Conservation (phyloP, 1,140 invertebrate genomes). For the Mycetomoellerius zeteki region DNA sequence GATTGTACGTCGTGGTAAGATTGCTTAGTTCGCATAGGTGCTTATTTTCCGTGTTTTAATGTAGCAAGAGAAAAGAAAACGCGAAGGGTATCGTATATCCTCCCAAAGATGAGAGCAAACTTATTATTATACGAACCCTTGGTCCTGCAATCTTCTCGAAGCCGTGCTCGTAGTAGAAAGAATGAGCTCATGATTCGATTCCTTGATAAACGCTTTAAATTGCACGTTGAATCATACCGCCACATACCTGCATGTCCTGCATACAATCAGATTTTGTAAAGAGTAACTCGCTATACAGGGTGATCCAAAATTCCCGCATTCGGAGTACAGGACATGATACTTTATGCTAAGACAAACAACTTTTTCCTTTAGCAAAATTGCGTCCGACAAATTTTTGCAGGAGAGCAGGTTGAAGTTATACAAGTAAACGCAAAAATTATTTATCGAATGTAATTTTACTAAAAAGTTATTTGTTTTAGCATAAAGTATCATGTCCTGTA, state of each 20-base stretch:
- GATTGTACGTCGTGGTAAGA: neutral
- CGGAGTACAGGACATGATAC: too few species aligned
- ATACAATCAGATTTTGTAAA: slow-evolving; percentile 11
- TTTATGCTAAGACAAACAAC: too few species aligned
- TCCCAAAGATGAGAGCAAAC: slow-evolving; percentile 46
- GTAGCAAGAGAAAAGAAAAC: slow-evolving; percentile 25
- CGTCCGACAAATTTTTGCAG: too few species aligned
- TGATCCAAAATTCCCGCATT: too few species aligned
- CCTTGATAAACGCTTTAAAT: slow-evolving; percentile 70
- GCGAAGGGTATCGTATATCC: slow-evolving; percentile 8
- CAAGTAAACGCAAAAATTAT: too few species aligned
- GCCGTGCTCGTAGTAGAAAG: slow-evolving; percentile 25
- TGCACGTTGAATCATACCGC: neutral
- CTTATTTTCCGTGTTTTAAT: slow-evolving; percentile 45
- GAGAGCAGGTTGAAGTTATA: too few species aligned
- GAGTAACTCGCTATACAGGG: slow-evolving; percentile 14
- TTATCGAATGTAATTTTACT: too few species aligned
- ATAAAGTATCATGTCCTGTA: too few species aligned
- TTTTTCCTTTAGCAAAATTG: too few species aligned
- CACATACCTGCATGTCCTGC: neutral
- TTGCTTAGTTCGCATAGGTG: neutral
- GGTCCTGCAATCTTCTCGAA: slow-evolving; percentile 60
- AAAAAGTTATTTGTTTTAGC: too few species aligned
- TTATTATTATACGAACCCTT: slow-evolving; percentile 48
- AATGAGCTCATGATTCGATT: slow-evolving; percentile 53